Evolutionary conservation across 2,113 vertebrate genomes (phyloP).

Genomic region (Antechinus stuartii): DNA sequence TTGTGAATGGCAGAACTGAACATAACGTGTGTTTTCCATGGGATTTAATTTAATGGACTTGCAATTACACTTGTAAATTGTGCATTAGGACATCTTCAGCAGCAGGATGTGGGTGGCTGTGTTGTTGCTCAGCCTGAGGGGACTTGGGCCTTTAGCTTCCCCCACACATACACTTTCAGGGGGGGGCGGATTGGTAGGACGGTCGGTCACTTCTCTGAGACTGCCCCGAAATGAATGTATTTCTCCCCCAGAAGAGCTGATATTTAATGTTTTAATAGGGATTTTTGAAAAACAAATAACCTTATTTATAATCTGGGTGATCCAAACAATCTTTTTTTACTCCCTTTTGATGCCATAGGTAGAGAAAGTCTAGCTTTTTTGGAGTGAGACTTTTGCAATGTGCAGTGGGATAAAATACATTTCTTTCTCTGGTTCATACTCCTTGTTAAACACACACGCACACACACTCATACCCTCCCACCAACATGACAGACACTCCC

Average conservation of each 20-base stretch:
- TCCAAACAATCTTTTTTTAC: conserved; percentile 73
- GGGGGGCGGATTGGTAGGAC: conserved; percentile 55
- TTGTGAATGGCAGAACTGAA: conserved; percentile 61
- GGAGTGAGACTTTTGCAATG: conserved; percentile 71
- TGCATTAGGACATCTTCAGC: conserved; percentile 65
- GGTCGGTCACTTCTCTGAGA: conserved; percentile 63
- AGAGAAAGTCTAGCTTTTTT: conserved; percentile 73
- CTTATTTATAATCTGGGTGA: conserved; percentile 81
- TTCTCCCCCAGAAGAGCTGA: conserved; percentile 77
- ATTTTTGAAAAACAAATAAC: conserved; percentile 78
- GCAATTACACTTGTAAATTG: conserved; percentile 65
- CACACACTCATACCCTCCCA: neutral
- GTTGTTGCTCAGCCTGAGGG: conserved; percentile 37
- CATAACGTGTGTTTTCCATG: conserved; percentile 51
- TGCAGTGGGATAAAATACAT: conserved; percentile 67
- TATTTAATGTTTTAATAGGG: conserved; percentile 80
- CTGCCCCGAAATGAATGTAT: conserved; percentile 80
- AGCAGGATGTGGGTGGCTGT: conserved; percentile 40
- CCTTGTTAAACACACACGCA: conserved; percentile 23
- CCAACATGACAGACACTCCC: neutral
- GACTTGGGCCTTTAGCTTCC: conserved; percentile 37
- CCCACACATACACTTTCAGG: conserved; percentile 13
- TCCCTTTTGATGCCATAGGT: conserved; percentile 73
- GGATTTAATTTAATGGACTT: conserved; percentile 56
- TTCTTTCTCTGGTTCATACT: conserved; percentile 56